Percentiles rank a stretch among this genome's conserved stretches.
These are phyloP conservation scores for Smittia sp. DNA, from an alignment of 2,888 invertebrate genomes.

Conservation along the genomic window DNA sequence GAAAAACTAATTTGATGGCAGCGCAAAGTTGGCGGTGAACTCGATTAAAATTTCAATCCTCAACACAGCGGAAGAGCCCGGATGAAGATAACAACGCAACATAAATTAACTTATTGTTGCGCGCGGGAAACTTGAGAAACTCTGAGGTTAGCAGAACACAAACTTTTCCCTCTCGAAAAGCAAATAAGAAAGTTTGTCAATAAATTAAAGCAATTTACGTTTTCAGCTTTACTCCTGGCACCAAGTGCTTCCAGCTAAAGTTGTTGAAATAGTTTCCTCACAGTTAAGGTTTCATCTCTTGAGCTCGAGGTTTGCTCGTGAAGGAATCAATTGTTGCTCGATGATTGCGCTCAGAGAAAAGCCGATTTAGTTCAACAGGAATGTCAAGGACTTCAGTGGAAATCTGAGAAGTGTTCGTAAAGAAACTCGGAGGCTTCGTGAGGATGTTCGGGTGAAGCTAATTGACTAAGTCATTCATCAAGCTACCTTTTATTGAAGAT, in stretches of 20 bases:
- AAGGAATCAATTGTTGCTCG: too few species aligned
- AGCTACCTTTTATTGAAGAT: background rate
- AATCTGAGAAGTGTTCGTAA: too few species aligned
- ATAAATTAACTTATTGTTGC: conserved; percentile 21
- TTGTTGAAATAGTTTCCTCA: conserved; percentile 3
- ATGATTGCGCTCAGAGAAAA: too few species aligned
- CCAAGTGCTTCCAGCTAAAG: background rate
- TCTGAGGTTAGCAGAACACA: conserved; percentile 8
- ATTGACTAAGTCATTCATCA: background rate
- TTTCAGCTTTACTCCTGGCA: background rate
- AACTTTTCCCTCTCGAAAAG: background rate
- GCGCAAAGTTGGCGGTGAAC: too few species aligned
- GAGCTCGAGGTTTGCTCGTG: background rate
- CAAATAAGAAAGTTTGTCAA: conserved; percentile 3
- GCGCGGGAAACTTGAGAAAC: background rate
- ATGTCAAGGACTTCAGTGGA: too few species aligned
- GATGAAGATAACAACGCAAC: background rate
- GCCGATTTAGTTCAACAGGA: too few species aligned
- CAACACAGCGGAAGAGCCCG: background rate
- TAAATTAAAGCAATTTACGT: conserved; percentile 10
- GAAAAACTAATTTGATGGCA: too few species aligned
- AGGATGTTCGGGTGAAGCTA: too few species aligned
- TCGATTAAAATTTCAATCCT: too few species aligned
- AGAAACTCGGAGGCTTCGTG: too few species aligned
- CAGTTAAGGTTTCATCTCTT: background rate